A percentile compares a stretch with the other conserved stretches of the same genome.
Conservation (phyloP, 1,140 invertebrate genomes). For the Pinna nobilis region DNA sequence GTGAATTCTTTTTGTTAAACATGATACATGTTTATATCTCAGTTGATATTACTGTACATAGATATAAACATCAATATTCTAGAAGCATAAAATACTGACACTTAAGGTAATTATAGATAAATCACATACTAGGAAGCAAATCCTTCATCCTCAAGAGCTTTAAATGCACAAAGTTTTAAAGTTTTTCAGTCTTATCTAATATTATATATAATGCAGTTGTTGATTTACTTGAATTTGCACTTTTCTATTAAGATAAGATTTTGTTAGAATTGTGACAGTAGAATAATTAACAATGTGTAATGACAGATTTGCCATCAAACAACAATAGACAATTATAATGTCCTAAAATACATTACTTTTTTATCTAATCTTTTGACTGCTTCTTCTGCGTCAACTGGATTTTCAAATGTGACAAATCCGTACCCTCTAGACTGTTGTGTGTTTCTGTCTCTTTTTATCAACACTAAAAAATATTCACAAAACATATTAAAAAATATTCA, state of each 20-base stretch:
- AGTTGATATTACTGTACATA: background rate
- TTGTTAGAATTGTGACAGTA: background rate
- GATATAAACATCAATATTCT: no score
- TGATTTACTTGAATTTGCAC: no score
- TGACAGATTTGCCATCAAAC: background rate
- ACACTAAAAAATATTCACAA: conserved; percentile 40
- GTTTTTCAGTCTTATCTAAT: no score
- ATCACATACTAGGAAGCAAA: no score
- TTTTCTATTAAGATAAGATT: background rate
- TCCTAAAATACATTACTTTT: conserved; percentile 32
- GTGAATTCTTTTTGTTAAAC: background rate
- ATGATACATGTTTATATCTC: background rate
- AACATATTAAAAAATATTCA: background rate
- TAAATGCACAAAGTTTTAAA: no score
- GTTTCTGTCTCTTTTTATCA: conserved; percentile 54
- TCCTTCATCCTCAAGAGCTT: no score
- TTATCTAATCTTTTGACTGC: conserved; percentile 55
- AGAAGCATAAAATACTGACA: no score
- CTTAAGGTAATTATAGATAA: no score
- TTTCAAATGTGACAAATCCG: conserved; percentile 61
- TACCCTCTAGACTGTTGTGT: conserved; percentile 50
- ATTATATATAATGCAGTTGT: no score
- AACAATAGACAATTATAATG: background rate
- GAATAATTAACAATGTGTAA: no score
- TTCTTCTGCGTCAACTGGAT: conserved; percentile 57